Base-by-base conservation (phyloP, 2,113 vertebrate genomes). In the Mormoops blainvillei region DNA sequence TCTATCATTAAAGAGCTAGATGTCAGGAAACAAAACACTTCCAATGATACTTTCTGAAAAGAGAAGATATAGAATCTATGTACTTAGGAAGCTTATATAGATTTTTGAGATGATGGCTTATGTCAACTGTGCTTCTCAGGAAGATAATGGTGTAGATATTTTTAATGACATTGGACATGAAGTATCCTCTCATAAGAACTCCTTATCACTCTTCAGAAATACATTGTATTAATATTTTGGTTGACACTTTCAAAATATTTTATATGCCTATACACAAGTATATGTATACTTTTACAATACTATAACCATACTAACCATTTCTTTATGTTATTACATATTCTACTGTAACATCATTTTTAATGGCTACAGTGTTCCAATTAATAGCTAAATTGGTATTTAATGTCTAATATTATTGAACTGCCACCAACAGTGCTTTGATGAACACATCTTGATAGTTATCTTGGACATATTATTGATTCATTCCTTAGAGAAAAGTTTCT, bases 11-110 rank as follows among this genome's bases (percentile, higher is more conserved):
- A 95, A 76, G 31, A 95, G 87, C 43, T 84, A 43, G 45, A 80
- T 94, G 86, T 89, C 88, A 67, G 81, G 56, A 95, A 91, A 91
- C 36, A 92, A 89, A 95, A 71, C 38, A 38, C 38, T 85, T 63
- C 31, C 50, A 90, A 1, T 68, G 82, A 74, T 36, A 87, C 11
- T 41, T 87, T 86, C 38, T 89, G 82, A 89, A 92, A 70, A 95
- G 71, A 94, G 5, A 58, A 14, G 20, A 20, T 45, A 54, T 2
- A 85, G 93, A 94, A n/a, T 71, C 41, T 52, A 52, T 33, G 28
- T 91, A 14, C 31, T 61, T 86, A 52, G 36, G 43, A 54, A 50
- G 4, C 6, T 63, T 33, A 15, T 18, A 36, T 31, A 63, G 41
- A 77, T 71, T 73, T 73, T 84, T 73, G 50, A 87, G 38, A n/a